Evolutionary conservation across 2,113 vertebrate genomes (phyloP).

Genomic region (Scomber scombrus): DNA sequence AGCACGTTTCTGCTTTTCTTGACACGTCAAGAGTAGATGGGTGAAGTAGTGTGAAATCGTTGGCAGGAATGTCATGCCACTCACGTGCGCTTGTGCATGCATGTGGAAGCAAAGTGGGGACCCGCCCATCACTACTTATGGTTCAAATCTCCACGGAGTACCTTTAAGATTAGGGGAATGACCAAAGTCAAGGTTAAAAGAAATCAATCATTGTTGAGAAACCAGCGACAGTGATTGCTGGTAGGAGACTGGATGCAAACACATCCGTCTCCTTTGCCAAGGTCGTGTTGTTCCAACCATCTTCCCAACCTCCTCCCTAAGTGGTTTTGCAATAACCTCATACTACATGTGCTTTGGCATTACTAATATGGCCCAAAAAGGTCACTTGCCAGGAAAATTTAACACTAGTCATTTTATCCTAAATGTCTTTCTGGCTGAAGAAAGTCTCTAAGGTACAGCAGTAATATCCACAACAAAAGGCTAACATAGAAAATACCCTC

Average conservation of each 20-base stretch:
- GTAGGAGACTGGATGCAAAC: not conserved
- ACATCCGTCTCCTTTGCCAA: not conserved
- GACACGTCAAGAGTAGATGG: no score
- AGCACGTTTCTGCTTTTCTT: no score
- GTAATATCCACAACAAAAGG: conserved; percentile 16
- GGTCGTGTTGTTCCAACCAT: conserved; percentile 6
- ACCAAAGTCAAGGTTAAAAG: not conserved
- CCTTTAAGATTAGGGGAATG: not conserved
- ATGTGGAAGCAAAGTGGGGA: no score
- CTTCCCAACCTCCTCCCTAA: not conserved
- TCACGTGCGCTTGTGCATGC: no score
- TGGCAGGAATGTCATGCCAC: no score
- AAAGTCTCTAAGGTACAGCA: not conserved
- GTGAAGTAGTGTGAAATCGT: no score
- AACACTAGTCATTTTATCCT: not conserved
- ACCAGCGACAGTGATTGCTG: not conserved
- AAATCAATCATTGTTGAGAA: conserved; percentile 2
- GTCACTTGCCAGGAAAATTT: conserved; percentile 29
- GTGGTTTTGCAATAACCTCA: conserved; percentile 27
- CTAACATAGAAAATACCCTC: conserved; percentile 5
- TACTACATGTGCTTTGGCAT: conserved; percentile 27
- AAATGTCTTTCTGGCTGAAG: not conserved
- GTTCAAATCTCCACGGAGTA: not conserved
- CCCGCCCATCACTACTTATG: no score
- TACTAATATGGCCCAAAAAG: conserved; percentile 31